Evolutionary conservation across 1,140 invertebrate species (phyloP), one percentile per base, ranked within the genome.

Genomic region (Bombus balteatus): DNA sequence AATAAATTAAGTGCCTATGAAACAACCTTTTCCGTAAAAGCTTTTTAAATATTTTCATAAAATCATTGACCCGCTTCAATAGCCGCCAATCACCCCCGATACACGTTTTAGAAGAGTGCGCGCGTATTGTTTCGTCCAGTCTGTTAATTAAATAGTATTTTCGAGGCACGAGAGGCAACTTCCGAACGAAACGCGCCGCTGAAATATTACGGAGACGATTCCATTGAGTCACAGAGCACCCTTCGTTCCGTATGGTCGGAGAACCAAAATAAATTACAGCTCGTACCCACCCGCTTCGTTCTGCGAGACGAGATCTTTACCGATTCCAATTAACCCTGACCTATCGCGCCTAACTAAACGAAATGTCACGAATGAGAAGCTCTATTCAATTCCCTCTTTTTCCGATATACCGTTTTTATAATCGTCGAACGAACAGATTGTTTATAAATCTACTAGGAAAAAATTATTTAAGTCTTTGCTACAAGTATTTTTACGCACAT

Each of bases 251-350:
- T 57, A 68, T 34, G 43, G 59, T 8, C 41, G 15, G 62, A 28
- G 32, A 76, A 66, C 32, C 87, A 74, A 87, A 87, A 87, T 79
- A 73, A 89, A 89, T 83, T 88, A 89, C 82, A 72, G 43, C 62
- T 84, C n/a, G 62, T 76, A 66, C 37, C 43, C 59, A 53, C 25
- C 83, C 66, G 65, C 22, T 68, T 85, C 76, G 41, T 79, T 62
- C 77, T 15, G 9, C n/a, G 68, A 68, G 53, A 76, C 43, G 41
- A 71, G 62, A 72, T 74, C 37, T 47, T 80, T 59, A 18, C 57
- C 76, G 43, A 88, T 59, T 81, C 82, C 76, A 88, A 88, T 88
- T 88, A 88, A 84, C 72, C 81, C 65, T 88, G 76, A 88, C 86
- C 86, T 80, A 68, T 41, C 65, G 62, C 32, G 34, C 34, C 37